Conservation (phyloP, 1,140 invertebrate genomes). For the Cydia fagiglandana region DNA sequence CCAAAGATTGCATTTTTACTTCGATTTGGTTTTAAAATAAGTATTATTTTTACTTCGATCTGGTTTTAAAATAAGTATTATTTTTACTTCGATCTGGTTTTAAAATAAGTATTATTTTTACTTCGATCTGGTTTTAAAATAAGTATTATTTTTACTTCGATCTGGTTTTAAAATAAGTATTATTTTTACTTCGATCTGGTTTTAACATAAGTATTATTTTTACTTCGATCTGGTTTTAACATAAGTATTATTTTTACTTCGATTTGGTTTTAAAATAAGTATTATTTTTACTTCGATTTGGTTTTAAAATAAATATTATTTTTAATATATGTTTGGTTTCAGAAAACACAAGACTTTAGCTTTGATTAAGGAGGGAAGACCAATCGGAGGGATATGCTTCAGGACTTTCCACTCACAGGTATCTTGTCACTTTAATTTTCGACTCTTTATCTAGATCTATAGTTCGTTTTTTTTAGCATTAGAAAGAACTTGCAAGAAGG, state of each 20-base stretch:
- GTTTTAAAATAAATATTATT: too few relatives aligned
- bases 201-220: too few relatives aligned
- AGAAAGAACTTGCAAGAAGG: too few relatives aligned
- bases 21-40: too few relatives aligned
- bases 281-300: neutral
- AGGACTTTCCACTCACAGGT: slow-evolving; percentile 93
- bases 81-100: too few relatives aligned
- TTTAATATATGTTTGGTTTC: slow-evolving; percentile 48
- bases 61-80: too few relatives aligned
- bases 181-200: neutral
- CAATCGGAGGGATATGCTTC: slow-evolving; percentile 99
- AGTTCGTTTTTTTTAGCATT: too few relatives aligned
- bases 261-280: too few relatives aligned
- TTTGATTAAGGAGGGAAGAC: slow-evolving; percentile 93
- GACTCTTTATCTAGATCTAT: neutral
- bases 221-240: too few relatives aligned
- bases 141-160: too few relatives aligned
- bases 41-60: neutral
- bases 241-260: slow-evolving; percentile 78
- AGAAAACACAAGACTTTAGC: slow-evolving; percentile 97
- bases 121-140: neutral
- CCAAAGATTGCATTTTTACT: slow-evolving; percentile 17
- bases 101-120: slow-evolving; percentile 81
- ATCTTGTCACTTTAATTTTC: neutral
- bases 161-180: too few relatives aligned